These are phyloP conservation scores for Meloidogyne hapla DNA, from an alignment of 1,140 invertebrate genomes.

Conservation along the genomic window DNA sequence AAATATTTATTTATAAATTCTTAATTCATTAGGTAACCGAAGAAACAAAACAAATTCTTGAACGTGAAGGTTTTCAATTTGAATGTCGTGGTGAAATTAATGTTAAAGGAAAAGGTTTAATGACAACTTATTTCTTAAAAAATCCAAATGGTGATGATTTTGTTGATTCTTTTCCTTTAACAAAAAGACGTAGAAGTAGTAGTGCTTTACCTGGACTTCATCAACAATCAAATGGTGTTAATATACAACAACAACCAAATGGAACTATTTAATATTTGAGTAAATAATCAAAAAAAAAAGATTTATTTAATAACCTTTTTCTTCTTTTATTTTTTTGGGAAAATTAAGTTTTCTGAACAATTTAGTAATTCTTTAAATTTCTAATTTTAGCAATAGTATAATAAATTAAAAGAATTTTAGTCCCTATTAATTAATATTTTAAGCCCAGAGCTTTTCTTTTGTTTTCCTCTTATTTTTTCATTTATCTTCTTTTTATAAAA, in stretches of 20 bases:
- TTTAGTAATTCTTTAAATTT: no score
- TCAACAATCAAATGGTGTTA: neutral
- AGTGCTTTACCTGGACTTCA: neutral
- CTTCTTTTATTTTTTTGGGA: no score
- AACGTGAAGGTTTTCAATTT: slow-evolving; percentile 60
- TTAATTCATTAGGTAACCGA: slow-evolving; percentile 72
- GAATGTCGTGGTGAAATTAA: slow-evolving; percentile 62
- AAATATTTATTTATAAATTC: no score
- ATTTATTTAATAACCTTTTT: no score
- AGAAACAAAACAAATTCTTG: slow-evolving; percentile 59
- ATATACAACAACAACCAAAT: neutral
- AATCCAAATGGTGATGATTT: neutral
- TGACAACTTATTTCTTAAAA: slow-evolving; percentile 40
- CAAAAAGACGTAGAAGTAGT: neutral
- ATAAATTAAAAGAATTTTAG: no score
- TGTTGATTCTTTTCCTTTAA: neutral
- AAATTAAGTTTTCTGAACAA: no score
- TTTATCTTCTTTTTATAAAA: no score
- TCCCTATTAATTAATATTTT: no score
- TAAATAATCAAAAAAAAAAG: no score
- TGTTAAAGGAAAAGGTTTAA: slow-evolving; percentile 59
- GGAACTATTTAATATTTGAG: neutral
- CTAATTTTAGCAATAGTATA: no score
- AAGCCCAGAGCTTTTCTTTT: no score
- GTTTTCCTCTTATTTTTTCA: no score